Percentiles rank a stretch among this genome's conserved stretches.
Conservation (phyloP, 2,113 vertebrate genomes). For the Heterochromis multidens region DNA sequence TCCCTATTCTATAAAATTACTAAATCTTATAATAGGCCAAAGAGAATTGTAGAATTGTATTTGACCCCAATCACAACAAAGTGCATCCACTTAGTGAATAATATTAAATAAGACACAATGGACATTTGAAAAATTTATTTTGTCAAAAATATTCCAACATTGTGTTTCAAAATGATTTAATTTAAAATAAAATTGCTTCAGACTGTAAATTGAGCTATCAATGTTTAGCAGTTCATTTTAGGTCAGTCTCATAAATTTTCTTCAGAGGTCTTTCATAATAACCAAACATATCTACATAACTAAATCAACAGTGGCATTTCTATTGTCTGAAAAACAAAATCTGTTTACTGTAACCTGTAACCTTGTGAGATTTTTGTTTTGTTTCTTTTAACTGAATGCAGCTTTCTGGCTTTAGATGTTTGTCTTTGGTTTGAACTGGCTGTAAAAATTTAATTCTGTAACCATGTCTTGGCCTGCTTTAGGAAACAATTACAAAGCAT, state of each 20-base stretch:
- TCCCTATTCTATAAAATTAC: neutral
- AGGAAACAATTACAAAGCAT: neutral
- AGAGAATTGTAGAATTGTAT: neutral
- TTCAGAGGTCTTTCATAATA: neutral
- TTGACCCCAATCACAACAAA: neutral
- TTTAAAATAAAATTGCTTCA: neutral
- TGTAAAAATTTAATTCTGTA: neutral
- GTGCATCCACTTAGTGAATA: neutral
- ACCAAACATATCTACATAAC: neutral
- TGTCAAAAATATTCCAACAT: neutral
- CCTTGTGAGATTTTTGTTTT: neutral
- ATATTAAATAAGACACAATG: neutral
- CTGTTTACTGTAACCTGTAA: neutral
- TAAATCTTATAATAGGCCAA: neutral
- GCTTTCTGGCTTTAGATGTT: neutral
- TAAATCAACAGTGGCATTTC: neutral
- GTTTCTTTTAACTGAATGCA: neutral
- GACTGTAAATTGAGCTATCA: neutral
- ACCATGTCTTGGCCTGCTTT: neutral
- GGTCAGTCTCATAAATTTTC: neutral
- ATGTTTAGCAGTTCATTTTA: neutral
- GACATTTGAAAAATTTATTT: slow-evolving; percentile 25
- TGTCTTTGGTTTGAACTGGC: slow-evolving; percentile 50
- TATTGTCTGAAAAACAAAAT: neutral
- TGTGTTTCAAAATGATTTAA: neutral